These are phyloP conservation scores for Kryptolebias marmoratus DNA, from an alignment of 2,113 vertebrate genomes.

Conservation along the genomic window DNA sequence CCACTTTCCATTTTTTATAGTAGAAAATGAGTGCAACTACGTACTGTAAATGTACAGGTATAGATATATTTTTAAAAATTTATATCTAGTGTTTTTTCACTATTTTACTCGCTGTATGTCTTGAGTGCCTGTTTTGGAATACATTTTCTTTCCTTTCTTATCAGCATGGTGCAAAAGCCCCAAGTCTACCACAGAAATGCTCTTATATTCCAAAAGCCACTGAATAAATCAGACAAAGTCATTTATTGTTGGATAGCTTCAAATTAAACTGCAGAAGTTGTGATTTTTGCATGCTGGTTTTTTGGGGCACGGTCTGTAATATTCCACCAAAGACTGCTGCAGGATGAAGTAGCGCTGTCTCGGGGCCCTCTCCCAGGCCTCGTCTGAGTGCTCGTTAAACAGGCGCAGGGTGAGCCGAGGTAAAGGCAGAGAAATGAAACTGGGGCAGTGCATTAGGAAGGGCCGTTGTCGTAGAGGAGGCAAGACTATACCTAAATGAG, in stretches of 20 bases:
- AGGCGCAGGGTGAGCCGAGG: constrained; percentile 55
- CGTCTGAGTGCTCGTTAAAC: constrained; percentile 51
- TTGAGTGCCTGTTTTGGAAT: too few relatives aligned
- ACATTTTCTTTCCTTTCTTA: too few relatives aligned
- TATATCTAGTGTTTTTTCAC: too few relatives aligned
- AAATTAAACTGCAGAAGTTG: neutral
- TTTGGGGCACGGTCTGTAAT: constrained; percentile 60
- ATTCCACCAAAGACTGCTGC: constrained; percentile 59
- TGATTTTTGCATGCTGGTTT: neutral
- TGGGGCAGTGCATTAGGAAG: constrained; percentile 47
- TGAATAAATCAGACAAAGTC: constrained; percentile 37
- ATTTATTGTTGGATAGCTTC: neutral
- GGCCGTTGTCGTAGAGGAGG: constrained; percentile 57
- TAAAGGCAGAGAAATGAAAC: constrained; percentile 64
- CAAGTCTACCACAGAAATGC: constrained; percentile 16
- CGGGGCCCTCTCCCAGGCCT: constrained; percentile 4
- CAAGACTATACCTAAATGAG: constrained; percentile 46
- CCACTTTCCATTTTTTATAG: too few relatives aligned
- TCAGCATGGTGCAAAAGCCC: neutral
- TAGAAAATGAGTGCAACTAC: too few relatives aligned
- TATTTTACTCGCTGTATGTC: too few relatives aligned
- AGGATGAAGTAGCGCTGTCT: constrained; percentile 64
- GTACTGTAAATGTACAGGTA: too few relatives aligned
- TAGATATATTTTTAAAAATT: too few relatives aligned
- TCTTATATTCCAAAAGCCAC: constrained; percentile 1